Evolutionary conservation across 2,888 invertebrate genomes (phyloP), one percentile per base, ranked within the genome.

Genomic region (Netelia melanura): DNA sequence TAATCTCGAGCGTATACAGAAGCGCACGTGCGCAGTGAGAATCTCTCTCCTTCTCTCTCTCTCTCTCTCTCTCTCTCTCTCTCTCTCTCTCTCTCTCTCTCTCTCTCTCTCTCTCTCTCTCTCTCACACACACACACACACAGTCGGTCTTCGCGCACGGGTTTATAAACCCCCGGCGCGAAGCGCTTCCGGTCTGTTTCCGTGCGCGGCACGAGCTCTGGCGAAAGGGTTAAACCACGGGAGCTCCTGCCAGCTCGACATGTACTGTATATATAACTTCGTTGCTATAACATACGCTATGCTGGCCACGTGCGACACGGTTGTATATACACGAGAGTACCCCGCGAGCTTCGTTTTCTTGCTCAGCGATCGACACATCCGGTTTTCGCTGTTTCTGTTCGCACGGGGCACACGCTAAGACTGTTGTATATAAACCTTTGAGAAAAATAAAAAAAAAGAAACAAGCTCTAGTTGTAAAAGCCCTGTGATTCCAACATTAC

Each of bases 311-410:
- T 81, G 84, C 84, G 84, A 84, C 77, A 77, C 77, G 76, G 58
- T 81, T 79, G 81, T 84, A 77, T 77, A 67, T 72, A 77, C 48
- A 77, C 25, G 25, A 62, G 62, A 72, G 79, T 72, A 52, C 54
- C 52, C 72, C 67, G 72, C 67, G 77, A 70, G 76, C 80, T 43
- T 67, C 76, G 81, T 44, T 76, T 72, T 84, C 80, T 77, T 72
- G 61, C 80, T 76, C 76, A 81, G 72, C 80, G 84, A 80, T 84
- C 84, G 87, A 84, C 86, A 79, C 86, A 86, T 87, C 87, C 87
- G 87, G 84, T 86, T 76, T 84, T 71, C 72, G 61, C 81, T 74
- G 76, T 77, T 86, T 74, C 74, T 65, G 44, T 56, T 56, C 61
- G 44, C 70, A 54, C 43, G 23, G 11, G n/a, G 62, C 44, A 67